Conservation (phyloP, 37 sponge, comb jelly and placozoan genomes). For the Spongia lamella region DNA sequence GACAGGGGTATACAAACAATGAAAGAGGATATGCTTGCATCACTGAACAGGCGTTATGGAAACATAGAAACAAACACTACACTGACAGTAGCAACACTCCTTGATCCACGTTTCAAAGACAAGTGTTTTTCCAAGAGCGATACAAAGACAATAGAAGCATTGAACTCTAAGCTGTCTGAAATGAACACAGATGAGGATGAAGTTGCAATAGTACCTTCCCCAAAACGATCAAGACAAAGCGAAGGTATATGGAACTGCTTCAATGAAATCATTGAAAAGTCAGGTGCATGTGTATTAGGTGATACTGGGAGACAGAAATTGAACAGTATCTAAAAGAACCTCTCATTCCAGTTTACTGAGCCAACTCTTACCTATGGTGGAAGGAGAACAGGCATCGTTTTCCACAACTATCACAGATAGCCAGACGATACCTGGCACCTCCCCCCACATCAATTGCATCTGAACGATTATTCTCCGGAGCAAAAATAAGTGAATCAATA, state of each 20-base stretch:
- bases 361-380: slow-evolving; percentile 12
- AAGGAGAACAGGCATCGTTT: background rate
- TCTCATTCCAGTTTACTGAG: background rate
- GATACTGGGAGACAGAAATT: background rate
- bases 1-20: slow-evolving; percentile 12
- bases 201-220: too few species aligned
- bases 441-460: slow-evolving; percentile 30
- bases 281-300: background rate
- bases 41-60: slow-evolving; percentile 5
- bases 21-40: slow-evolving; percentile 18
- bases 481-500: slow-evolving; percentile 14
- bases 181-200: too few species aligned
- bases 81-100: slow-evolving; percentile 2
- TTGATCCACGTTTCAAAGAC: slow-evolving; percentile 32
- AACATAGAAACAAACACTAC: background rate
- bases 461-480: slow-evolving; percentile 13
- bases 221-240: too few species aligned
- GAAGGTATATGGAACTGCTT: background rate
- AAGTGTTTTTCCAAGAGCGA: too few species aligned
- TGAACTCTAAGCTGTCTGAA: too few species aligned
- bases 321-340: slow-evolving; percentile 10
- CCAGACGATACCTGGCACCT: slow-evolving; percentile 9
- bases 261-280: slow-evolving; percentile 1
- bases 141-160: too few species aligned
- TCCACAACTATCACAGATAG: background rate